Evolutionary conservation across 1,140 invertebrate genomes (phyloP).

Genomic region (Parasteatoda tepidariorum): DNA sequence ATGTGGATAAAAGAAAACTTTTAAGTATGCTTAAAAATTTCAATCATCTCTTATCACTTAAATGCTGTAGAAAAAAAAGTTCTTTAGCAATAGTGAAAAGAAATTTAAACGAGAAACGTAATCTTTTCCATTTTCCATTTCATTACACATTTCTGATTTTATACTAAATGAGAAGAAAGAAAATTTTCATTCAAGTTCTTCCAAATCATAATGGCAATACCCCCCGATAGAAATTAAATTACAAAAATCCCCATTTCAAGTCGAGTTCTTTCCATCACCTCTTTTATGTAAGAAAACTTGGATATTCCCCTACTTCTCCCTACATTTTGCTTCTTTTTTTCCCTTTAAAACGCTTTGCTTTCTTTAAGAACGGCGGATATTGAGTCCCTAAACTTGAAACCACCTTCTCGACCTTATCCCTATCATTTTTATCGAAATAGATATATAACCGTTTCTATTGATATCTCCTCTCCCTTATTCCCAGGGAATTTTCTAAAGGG

Average conservation of each 20-base stretch:
- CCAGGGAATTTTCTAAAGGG: background rate
- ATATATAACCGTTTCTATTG: slow-evolving; percentile 41
- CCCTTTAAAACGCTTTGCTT: background rate
- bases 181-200: background rate
- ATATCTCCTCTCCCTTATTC: slow-evolving; percentile 1
- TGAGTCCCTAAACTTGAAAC: slow-evolving; percentile 5
- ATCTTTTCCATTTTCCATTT: background rate
- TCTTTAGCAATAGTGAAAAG: too few species aligned
- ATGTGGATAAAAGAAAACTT: too few species aligned
- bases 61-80: too few species aligned
- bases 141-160: slow-evolving; percentile 3
- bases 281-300: background rate
- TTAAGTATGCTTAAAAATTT: too few species aligned
- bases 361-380: background rate
- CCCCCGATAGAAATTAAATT: slow-evolving; percentile 17
- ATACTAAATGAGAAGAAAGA: background rate
- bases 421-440: slow-evolving; percentile 53
- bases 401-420: slow-evolving; percentile 13
- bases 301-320: background rate
- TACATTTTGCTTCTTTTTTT: too few species aligned
- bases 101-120: too few species aligned
- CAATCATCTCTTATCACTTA: too few species aligned
- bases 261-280: slow-evolving; percentile 20
- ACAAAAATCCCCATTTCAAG: slow-evolving; percentile 26
- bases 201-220: background rate